phyloP scores from a whole-genome alignment of 2,113 vertebrate species.

The Vulpes vulpes region DNA sequence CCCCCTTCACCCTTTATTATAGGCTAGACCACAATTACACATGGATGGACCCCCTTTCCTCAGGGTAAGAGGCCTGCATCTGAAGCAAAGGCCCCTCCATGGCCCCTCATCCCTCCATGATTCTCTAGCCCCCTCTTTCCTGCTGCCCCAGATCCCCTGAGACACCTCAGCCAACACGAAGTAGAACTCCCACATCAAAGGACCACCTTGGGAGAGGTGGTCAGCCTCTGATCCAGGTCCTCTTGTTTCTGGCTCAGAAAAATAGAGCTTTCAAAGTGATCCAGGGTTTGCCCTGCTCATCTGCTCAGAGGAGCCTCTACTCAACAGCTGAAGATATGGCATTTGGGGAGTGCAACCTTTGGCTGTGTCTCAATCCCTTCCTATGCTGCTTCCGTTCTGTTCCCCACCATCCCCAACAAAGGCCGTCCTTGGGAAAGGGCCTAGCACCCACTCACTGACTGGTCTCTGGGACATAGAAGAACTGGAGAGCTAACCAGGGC shows the following conservation, averaged over 20 bases:
- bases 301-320: background rate
- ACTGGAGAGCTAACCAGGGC: background rate
- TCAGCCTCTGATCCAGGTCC: background rate
- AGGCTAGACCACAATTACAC: background rate
- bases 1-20: background rate
- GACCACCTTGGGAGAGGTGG: background rate
- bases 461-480: background rate
- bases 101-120: background rate
- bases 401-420: background rate
- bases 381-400: background rate
- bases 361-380: no score
- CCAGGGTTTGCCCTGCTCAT: background rate
- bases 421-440: background rate
- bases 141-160: background rate
- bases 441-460: background rate
- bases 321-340: background rate
- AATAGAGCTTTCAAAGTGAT: background rate
- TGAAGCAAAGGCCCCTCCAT: background rate
- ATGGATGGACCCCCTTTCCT: background rate
- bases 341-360: background rate
- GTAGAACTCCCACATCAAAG: background rate
- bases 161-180: accelerated
- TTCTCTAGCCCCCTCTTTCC: background rate
- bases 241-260: background rate
- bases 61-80: background rate